Conservation (phyloP, 2,113 vertebrate genomes). For the Caloenas nicobarica region DNA sequence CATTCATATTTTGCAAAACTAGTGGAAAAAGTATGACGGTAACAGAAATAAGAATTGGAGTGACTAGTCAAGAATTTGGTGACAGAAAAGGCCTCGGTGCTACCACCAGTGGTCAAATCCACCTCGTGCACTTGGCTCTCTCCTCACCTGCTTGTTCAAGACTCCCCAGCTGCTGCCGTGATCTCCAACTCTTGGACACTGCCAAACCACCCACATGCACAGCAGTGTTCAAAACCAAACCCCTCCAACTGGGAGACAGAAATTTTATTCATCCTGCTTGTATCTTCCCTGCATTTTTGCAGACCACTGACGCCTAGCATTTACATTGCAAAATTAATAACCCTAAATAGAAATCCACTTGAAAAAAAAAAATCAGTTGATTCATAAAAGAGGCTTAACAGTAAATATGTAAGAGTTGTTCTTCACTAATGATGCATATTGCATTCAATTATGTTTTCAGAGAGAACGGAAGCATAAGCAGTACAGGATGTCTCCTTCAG, state of each 20-base stretch:
- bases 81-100: neutral
- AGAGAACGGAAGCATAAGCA: neutral
- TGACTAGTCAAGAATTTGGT: neutral
- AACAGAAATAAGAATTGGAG: neutral
- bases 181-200: neutral
- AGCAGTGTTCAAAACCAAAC: neutral
- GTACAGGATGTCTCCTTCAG: neutral
- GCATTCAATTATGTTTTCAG: neutral
- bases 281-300: neutral
- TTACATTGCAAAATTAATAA: neutral
- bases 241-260: neutral
- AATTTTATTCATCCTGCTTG: neutral
- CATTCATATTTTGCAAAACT: neutral
- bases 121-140: neutral
- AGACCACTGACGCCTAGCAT: neutral
- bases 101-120: neutral
- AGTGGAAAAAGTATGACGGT: neutral
- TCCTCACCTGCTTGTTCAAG: neutral
- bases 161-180: neutral
- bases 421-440: neutral
- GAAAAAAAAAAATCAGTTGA: neutral
- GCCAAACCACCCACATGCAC: rapidly evolving
- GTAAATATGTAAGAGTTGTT: neutral
- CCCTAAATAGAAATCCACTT: neutral
- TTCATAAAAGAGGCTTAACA: neutral